Percentiles rank a stretch among this genome's conserved stretches.
These are phyloP conservation scores for Ctenopoma kingsleyae DNA, from an alignment of 2,797 vertebrate species.

Conservation along the genomic window DNA sequence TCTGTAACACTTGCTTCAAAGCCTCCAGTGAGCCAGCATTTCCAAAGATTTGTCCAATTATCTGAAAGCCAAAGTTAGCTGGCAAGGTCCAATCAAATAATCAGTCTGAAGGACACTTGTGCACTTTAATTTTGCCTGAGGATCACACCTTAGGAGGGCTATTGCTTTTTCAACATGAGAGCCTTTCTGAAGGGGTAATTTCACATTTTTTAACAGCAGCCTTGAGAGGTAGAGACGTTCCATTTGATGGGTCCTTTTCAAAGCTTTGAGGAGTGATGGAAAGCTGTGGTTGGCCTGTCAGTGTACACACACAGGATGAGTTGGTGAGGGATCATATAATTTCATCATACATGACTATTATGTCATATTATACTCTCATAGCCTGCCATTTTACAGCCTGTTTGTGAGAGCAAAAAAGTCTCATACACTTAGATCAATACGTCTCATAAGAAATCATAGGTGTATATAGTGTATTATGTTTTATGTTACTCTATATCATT, in stretches of 20 bases:
- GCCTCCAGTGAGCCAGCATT: conserved; percentile 9
- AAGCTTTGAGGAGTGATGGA: conserved; percentile 27
- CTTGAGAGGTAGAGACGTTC: conserved; percentile 42
- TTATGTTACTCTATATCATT: too few species aligned
- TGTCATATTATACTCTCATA: conserved; percentile 17
- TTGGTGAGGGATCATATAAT: conserved; percentile 1
- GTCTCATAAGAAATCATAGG: not conserved
- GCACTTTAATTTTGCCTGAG: conserved; percentile 49
- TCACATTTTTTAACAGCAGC: conserved; percentile 47
- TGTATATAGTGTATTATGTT: not conserved
- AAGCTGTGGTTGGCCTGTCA: conserved; percentile 6
- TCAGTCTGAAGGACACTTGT: conserved; percentile 62
- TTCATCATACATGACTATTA: conserved; percentile 20
- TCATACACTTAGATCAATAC: not conserved
- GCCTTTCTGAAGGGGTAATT: conserved; percentile 44
- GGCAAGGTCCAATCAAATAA: conserved; percentile 70
- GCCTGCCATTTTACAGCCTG: not conserved
- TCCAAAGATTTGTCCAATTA: conserved; percentile 52
- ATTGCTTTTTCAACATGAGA: conserved; percentile 44
- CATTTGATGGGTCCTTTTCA: conserved; percentile 46
- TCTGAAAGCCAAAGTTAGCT: conserved; percentile 49
- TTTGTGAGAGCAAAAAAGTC: not conserved
- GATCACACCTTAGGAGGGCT: conserved; percentile 58
- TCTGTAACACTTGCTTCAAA: conserved; percentile 19
- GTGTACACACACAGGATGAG: not conserved